Percentiles rank a stretch among this genome's conserved stretches.
Conservation (phyloP, 2,113 vertebrate genomes). For the Siniperca knerii region DNA sequence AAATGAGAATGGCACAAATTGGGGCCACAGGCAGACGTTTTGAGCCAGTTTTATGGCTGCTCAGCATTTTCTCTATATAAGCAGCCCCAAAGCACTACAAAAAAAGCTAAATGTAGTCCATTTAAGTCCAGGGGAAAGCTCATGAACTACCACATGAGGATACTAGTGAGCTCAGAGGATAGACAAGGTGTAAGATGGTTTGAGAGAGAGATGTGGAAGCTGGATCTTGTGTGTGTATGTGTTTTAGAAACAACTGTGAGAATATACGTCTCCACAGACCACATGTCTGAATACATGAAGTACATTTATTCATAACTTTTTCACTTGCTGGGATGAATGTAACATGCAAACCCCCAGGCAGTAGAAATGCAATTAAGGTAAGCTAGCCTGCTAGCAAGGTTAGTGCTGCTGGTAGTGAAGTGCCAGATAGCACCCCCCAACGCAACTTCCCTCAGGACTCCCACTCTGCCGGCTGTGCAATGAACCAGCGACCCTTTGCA, state of each 20-base stretch:
- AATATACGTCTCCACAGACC: not conserved
- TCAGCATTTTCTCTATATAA: slow-evolving; percentile 34
- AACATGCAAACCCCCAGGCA: slow-evolving; percentile 43
- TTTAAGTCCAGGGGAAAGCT: slow-evolving; percentile 20
- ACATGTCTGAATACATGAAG: not conserved
- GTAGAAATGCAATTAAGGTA: slow-evolving; percentile 66
- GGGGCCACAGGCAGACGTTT: slow-evolving; percentile 30
- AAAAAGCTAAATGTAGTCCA: slow-evolving; percentile 19
- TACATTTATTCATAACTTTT: slow-evolving; percentile 30
- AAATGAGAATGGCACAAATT: slow-evolving; percentile 24
- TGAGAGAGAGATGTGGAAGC: slow-evolving; percentile 10
- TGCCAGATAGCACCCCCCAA: slow-evolving; percentile 49
- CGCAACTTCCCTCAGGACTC: slow-evolving; percentile 62
- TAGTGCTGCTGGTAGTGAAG: slow-evolving; percentile 40
- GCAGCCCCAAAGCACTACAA: not conserved
- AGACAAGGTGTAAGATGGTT: slow-evolving; percentile 8
- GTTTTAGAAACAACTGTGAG: not conserved
- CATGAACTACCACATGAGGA: slow-evolving; percentile 3
- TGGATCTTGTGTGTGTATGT: not conserved
- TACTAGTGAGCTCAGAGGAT: not conserved
- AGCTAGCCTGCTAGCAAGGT: slow-evolving; percentile 53
- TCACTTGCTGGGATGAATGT: slow-evolving; percentile 15
- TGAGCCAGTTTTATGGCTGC: slow-evolving; percentile 43
- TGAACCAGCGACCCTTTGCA: slow-evolving; percentile 66
- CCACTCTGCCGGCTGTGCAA: slow-evolving; percentile 60